Evolutionary conservation across 2,888 invertebrate species (phyloP).

Genomic region (Melinaea menophilus): DNA sequence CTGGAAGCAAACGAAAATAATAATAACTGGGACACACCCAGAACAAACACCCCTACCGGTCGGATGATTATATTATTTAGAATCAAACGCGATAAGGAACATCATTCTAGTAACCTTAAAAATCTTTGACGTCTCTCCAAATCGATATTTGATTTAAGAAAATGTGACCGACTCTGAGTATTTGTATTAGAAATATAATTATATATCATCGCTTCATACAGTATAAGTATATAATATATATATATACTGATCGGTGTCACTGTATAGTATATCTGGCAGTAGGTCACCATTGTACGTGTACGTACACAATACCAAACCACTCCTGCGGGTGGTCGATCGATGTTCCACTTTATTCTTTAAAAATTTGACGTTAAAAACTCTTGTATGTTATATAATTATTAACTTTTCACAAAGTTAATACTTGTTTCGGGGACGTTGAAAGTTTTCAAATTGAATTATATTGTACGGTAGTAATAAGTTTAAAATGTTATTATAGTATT

Average conservation of each 20-base stretch:
- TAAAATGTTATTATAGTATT: too few relatives aligned
- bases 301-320: conserved; percentile 24
- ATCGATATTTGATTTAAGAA: too few relatives aligned
- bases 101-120: too few relatives aligned
- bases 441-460: not conserved
- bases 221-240: not conserved
- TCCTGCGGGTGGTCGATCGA: conserved; percentile 24
- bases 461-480: not conserved
- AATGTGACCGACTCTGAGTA: too few relatives aligned
- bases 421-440: not conserved
- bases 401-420: not conserved
- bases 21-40: too few relatives aligned
- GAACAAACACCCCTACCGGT: too few relatives aligned
- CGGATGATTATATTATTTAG: too few relatives aligned
- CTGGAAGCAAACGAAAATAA: too few relatives aligned
- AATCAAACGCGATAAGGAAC: too few relatives aligned
- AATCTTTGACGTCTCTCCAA: too few relatives aligned
- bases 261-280: conserved; percentile 23
- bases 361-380: conserved; percentile 5
- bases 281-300: conserved; percentile 24
- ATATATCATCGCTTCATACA: not conserved
- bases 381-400: conserved; percentile 1
- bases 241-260: conserved; percentile 10
- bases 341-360: conserved; percentile 19
- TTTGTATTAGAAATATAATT: too few relatives aligned